Conservation (phyloP, 2,888 invertebrate genomes). For the Sinotaia quadrata region DNA sequence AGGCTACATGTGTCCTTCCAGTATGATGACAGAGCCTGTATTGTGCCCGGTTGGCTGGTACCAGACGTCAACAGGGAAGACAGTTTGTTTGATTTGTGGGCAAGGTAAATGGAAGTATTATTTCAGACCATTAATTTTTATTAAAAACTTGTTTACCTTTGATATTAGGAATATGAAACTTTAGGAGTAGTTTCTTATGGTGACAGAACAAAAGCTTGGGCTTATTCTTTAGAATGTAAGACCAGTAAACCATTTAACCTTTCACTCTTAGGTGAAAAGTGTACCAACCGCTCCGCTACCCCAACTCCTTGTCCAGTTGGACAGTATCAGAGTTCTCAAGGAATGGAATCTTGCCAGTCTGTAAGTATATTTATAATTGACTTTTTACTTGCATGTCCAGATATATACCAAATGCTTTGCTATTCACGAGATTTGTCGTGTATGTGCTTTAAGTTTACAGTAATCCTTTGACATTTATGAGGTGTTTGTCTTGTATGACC, state of each 20-base stretch:
- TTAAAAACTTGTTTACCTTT: too few species aligned
- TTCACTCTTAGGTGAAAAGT: slow-evolving; percentile 60
- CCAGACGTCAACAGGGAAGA: slow-evolving; percentile 50
- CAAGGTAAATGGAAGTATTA: slow-evolving; percentile 53
- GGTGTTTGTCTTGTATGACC: too few species aligned
- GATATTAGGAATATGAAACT: too few species aligned
- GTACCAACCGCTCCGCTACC: slow-evolving; percentile 43
- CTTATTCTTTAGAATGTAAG: too few species aligned
- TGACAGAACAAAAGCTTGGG: too few species aligned
- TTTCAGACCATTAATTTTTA: too few species aligned
- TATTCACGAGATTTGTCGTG: too few species aligned
- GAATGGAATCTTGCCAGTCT: slow-evolving; percentile 55
- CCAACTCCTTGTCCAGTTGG: slow-evolving; percentile 55
- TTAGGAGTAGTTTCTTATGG: too few species aligned
- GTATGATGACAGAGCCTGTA: slow-evolving; percentile 47
- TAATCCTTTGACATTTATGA: too few species aligned
- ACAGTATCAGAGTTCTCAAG: slow-evolving; percentile 58
- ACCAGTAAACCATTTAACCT: too few species aligned
- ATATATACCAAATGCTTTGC: too few species aligned
- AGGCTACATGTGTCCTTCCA: slow-evolving; percentile 56
- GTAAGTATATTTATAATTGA: slow-evolving; percentile 31
- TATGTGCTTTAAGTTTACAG: too few species aligned
- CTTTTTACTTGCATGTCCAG: neutral
- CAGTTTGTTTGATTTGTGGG: slow-evolving; percentile 57
- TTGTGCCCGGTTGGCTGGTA: slow-evolving; percentile 58